Base-by-base conservation (phyloP, 2,797 vertebrate species). In the Protosalanx chinensis region DNA sequence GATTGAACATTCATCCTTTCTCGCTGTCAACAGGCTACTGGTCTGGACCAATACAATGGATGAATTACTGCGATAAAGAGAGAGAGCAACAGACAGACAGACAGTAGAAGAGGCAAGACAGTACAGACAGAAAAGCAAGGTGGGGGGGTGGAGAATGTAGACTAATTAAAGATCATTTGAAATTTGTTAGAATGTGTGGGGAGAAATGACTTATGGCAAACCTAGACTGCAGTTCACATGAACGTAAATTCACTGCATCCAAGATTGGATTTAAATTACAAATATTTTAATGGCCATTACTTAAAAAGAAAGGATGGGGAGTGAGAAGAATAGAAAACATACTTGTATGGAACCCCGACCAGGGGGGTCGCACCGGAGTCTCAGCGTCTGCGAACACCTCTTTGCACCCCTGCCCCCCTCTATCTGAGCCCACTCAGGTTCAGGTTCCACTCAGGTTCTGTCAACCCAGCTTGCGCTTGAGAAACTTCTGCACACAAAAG, bases 1-100 rank as follows among this genome's bases (percentile, higher is more conserved):
- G 89, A 91, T 90, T 89, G 86, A 91, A 89, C 85, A 83, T 84
- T 88, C 82, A 87, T 87, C 82, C 84, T 76, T 77, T 67, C 76
- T 87, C 81, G 84, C 73, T 73, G 75, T 68, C 80, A 76, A 60
- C 77, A 74, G 15, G 68, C 76, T 86, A 82, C 78, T 75, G 70
- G 41, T 46, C 41, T 77, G 73, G 76, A 63, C 80, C 65, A 57
- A 70, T 0, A 12, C 70, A 6, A 72, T 68, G 82, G 83, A 87
- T 87, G 81, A 85, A 88, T 88, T 84, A 78, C 79, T 79, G 82
- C 78, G 16, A 56, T 16, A n/a, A n/a, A 56, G 51, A 56, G 51
- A 18, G 18, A 56, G 16, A 56, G 51, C 8, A 15, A 56, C 15
- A 56, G 51, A 56, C 4, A 56, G 8, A 56, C 15, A n/a, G 51